A percentile compares a stretch with the other conserved stretches of the same genome.
phyloP scores from a whole-genome alignment of 2,888 invertebrate species.

The Lithophane leautieri region DNA sequence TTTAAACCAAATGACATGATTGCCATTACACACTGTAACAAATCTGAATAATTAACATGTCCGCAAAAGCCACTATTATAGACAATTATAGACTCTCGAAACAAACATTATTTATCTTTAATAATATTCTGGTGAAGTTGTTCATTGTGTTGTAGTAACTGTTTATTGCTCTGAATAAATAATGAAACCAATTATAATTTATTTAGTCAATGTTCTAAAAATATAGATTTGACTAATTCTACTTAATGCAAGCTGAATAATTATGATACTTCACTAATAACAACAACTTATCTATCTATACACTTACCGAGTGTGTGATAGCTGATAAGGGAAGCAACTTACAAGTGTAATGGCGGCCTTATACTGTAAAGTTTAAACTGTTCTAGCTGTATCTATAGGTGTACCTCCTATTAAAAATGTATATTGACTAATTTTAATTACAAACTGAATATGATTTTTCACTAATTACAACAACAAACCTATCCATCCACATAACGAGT shows the following conservation, averaged over 20 bases:
- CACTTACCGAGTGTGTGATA: not conserved
- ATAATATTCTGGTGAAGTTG: not conserved
- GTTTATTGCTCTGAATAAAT: conserved; percentile 7
- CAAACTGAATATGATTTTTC: not conserved
- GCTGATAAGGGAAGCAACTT: not conserved
- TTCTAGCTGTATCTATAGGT: too few relatives aligned
- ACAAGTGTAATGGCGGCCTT: too few relatives aligned
- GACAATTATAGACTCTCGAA: too few relatives aligned
- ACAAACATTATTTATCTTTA: not conserved
- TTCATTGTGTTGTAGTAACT: conserved; percentile 1
- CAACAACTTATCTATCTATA: not conserved
- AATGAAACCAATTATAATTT: conserved; percentile 15
- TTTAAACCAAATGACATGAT: too few relatives aligned
- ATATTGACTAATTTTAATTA: too few relatives aligned
- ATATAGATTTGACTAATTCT: not conserved
- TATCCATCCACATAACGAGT: not conserved
- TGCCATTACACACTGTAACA: too few relatives aligned
- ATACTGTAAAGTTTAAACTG: too few relatives aligned
- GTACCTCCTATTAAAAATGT: too few relatives aligned
- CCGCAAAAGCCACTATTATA: too few relatives aligned
- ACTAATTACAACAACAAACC: not conserved
- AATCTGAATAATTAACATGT: too few relatives aligned
- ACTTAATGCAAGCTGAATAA: too few relatives aligned
- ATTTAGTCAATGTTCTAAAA: conserved; percentile 7
- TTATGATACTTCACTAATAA: not conserved